These are phyloP conservation scores for Rousettus leschenaultii DNA, from an alignment of 2,113 vertebrate genomes.

Conservation along the genomic window DNA sequence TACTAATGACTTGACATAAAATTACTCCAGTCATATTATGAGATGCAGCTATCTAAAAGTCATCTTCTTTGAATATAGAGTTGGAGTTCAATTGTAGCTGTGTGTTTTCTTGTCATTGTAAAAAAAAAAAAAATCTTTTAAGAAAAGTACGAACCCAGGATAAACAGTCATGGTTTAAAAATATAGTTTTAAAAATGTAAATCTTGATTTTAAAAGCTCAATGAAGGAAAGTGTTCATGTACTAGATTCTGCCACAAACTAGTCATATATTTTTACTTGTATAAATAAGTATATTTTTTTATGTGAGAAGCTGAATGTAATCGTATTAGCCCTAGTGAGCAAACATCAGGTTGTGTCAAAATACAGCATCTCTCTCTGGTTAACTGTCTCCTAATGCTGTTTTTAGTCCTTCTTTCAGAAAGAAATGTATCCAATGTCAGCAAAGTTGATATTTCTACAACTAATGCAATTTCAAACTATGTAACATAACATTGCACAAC, in stretches of 20 bases:
- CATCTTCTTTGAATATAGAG: background rate
- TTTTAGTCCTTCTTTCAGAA: background rate
- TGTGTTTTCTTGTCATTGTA: background rate
- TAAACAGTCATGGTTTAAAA: background rate
- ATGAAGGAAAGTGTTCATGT: background rate
- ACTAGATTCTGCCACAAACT: background rate
- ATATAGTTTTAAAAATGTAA: background rate
- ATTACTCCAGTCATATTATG: background rate
- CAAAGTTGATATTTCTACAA: slow-evolving; percentile 13
- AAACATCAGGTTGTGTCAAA: background rate
- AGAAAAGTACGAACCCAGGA: background rate
- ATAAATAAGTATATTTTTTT: background rate
- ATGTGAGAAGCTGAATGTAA: background rate
- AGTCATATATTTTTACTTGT: background rate
- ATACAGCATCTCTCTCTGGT: background rate
- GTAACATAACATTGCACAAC: background rate
- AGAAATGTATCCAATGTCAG: slow-evolving; percentile 6
- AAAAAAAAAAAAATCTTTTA: background rate
- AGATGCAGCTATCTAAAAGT: background rate
- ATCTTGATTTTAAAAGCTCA: slow-evolving; percentile 17
- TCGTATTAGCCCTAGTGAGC: background rate
- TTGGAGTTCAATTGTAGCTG: background rate
- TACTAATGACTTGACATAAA: background rate
- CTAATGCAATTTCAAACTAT: slow-evolving; percentile 32
- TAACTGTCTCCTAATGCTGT: background rate